These are phyloP conservation scores for Anolis apletophallus DNA, from an alignment of 2,797 vertebrate species.

Conservation along the genomic window DNA sequence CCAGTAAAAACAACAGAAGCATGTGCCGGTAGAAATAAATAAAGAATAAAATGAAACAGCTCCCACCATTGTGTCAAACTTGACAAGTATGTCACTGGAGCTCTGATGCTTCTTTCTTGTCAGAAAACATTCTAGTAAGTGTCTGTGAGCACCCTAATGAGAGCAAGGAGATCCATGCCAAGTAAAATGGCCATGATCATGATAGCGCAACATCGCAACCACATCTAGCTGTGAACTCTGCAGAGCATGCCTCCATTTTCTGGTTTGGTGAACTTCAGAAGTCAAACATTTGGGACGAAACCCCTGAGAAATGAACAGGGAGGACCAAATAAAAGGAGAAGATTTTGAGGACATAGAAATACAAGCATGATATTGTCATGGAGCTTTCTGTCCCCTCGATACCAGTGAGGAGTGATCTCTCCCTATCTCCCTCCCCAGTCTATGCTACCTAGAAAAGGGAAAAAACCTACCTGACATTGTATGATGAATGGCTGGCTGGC, in stretches of 20 bases:
- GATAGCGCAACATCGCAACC: constrained; percentile 23
- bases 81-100: constrained; percentile 56
- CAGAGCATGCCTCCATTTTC: not conserved
- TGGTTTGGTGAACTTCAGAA: constrained; percentile 8
- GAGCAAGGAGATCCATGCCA: constrained; percentile 31
- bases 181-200: not conserved
- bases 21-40: not conserved
- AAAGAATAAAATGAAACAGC: constrained; percentile 30
- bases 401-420: not conserved
- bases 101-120: constrained; percentile 46
- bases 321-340: constrained; percentile 6
- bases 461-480: not conserved
- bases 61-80: constrained; percentile 51
- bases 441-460: not conserved
- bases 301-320: not conserved
- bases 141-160: constrained; percentile 11
- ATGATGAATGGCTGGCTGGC: not conserved
- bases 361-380: not conserved
- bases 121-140: constrained; percentile 38
- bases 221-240: not conserved
- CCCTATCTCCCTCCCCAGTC: not conserved
- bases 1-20: constrained; percentile 13
- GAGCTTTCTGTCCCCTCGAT: not conserved
- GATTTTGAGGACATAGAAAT: not conserved
- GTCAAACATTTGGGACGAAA: not conserved